Evolutionary conservation across 2,113 vertebrate genomes (phyloP).

Genomic region (Microtus oregoni): DNA sequence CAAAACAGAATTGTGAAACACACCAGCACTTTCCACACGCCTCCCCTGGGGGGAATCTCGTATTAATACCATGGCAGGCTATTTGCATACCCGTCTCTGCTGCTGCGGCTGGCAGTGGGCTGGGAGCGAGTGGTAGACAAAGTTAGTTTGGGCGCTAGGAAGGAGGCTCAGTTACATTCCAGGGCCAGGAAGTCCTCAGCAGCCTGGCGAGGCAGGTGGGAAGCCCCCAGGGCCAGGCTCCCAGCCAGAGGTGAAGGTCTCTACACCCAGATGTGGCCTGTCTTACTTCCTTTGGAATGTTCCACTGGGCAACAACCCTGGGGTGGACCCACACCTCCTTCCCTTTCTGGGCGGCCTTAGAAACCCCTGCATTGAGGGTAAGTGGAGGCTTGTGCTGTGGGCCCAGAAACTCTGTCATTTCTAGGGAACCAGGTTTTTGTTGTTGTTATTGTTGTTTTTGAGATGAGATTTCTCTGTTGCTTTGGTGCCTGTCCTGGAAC

Average conservation of each 20-base stretch:
- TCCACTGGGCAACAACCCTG: neutral
- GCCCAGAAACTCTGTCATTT: neutral
- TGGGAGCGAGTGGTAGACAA: neutral
- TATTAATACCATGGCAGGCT: neutral
- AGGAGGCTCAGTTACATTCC: neutral
- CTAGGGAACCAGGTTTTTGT: neutral
- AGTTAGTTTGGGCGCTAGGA: neutral
- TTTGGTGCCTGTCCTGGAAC: too few species aligned
- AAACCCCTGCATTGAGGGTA: neutral
- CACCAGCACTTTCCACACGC: constrained; percentile 3
- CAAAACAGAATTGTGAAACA: constrained; percentile 69
- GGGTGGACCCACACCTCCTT: neutral
- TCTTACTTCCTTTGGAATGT: constrained; percentile 63
- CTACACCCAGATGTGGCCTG: constrained; percentile 34
- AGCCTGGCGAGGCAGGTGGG: neutral
- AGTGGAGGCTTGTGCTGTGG: neutral
- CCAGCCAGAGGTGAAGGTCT: constrained; percentile 10
- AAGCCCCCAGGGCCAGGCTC: neutral
- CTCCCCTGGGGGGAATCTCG: neutral
- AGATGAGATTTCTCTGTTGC: too few species aligned
- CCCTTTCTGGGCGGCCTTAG: neutral
- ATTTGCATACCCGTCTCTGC: constrained; percentile 30
- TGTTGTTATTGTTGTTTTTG: too few species aligned
- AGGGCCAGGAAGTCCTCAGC: neutral
- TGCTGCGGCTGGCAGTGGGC: neutral